phyloP scores from a whole-genome alignment of 2,113 vertebrate genomes.

The Scomber scombrus region DNA sequence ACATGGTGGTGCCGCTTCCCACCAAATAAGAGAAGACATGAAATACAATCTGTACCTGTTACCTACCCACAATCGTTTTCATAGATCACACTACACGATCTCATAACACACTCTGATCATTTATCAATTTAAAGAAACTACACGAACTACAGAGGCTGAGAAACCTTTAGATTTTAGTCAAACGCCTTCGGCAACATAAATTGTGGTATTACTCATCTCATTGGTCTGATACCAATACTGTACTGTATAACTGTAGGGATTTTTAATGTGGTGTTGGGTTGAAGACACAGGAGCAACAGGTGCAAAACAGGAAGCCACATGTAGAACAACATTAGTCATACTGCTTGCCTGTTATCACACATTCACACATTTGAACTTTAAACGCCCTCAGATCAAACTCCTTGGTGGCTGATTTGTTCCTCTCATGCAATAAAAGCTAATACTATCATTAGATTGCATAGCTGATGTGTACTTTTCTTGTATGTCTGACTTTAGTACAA shows the following conservation, averaged over 20 bases:
- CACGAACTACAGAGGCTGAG: neutral
- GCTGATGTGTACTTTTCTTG: neutral
- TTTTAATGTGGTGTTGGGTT: neutral
- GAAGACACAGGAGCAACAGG: slow-evolving; percentile 14
- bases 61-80: too few relatives aligned
- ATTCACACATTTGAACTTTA: neutral
- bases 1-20: slow-evolving; percentile 56
- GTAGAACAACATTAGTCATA: slow-evolving; percentile 36
- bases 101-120: neutral
- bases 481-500: too few relatives aligned
- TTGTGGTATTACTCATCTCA: neutral
- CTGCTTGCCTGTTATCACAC: slow-evolving; percentile 17
- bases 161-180: neutral
- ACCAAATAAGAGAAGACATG: neutral
- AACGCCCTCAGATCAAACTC: neutral
- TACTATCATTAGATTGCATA: neutral
- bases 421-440: neutral
- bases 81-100: neutral
- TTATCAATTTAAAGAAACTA: neutral
- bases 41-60: neutral
- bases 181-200: neutral
- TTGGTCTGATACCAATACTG: neutral
- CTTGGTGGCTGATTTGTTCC: neutral
- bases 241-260: neutral
- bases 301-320: slow-evolving; percentile 67